phyloP scores from a whole-genome alignment of 2,797 vertebrate genomes.

The Ptychobarbus kaznakovi region DNA sequence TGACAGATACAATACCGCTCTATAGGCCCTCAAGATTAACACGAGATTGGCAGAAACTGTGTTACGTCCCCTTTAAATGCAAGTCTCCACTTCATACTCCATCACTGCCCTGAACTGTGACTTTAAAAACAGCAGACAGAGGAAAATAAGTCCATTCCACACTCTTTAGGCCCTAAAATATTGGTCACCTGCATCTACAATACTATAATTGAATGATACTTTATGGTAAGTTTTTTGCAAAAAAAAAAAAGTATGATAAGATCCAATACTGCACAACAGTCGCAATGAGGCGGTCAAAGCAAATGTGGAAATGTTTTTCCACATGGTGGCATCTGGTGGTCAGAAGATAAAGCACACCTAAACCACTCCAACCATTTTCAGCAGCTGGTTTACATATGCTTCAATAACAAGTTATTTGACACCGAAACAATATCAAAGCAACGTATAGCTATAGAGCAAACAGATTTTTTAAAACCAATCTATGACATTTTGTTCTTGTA shows the following conservation, averaged over 20 bases:
- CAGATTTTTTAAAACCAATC: not conserved
- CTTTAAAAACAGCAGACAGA: no score
- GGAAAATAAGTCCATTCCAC: no score
- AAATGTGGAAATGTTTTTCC: not conserved
- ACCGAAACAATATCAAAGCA: not conserved
- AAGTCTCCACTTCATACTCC: not conserved
- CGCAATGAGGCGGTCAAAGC: not conserved
- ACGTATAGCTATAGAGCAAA: not conserved
- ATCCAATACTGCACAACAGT: not conserved
- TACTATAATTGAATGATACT: not conserved
- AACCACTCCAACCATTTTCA: not conserved
- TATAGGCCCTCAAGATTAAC: no score
- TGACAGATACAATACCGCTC: no score
- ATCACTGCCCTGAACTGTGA: no score
- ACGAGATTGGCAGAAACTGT: no score
- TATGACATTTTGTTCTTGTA: not conserved
- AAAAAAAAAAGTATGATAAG: not conserved
- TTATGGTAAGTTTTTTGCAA: not conserved
- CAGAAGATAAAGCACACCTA: not conserved
- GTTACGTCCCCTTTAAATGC: no score
- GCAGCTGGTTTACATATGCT: not conserved
- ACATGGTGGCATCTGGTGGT: not conserved
- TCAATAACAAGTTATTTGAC: not conserved
- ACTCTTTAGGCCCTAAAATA: no score
- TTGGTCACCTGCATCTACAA: no score